Evolutionary conservation across 1,140 invertebrate species (phyloP), one percentile per base, ranked within the genome.

Genomic region (Dendroctonus ponderosae): DNA sequence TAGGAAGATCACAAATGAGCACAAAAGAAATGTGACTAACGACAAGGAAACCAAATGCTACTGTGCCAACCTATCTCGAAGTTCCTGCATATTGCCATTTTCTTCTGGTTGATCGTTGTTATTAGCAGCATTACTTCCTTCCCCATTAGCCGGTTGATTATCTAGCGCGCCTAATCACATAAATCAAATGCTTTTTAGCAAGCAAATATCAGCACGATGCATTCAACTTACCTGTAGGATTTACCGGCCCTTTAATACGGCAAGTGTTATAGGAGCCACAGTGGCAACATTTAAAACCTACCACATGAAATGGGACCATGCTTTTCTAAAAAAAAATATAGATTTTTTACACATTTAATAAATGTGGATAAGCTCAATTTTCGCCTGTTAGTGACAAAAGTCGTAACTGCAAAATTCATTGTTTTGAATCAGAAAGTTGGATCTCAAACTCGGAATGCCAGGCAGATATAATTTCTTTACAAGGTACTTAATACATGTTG

Each of bases 181-280:
- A 26, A 26, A 26, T 26, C 26, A 26, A 26, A 26, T 26, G 26
- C 26, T 26, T 26, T 26, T 26, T 26, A 26, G 1, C 26, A 26
- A 26, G 26, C 26, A 26, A 26, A 26, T 1, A 26, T 26, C 26
- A 26, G 26, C 26, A 26, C 26, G 26, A 26, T 26, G 26, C 26
- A 26, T 26, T 26, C 26, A 15, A 54, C 62, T 62, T 62, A 71
- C 70, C 65, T 57, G 26, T 41, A 12, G 67, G 39, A 66, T 57
- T 69, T n/a, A 68, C 49, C 40, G 70, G 70, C 38, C 85, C 85
- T 71, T 87, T 87, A 4, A 86, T 85, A 74, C 89, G 85, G 72
- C 89, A 91, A 4, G 92, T 94, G 75, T 94, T 94, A 74, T 94
- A 94, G 5, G 90, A 92, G 3, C 91, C 92, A 75, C 92, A 94